Percentiles rank a stretch among this genome's conserved stretches.
Conservation (phyloP, 2,888 invertebrate species). For the Drosophila birchii region DNA sequence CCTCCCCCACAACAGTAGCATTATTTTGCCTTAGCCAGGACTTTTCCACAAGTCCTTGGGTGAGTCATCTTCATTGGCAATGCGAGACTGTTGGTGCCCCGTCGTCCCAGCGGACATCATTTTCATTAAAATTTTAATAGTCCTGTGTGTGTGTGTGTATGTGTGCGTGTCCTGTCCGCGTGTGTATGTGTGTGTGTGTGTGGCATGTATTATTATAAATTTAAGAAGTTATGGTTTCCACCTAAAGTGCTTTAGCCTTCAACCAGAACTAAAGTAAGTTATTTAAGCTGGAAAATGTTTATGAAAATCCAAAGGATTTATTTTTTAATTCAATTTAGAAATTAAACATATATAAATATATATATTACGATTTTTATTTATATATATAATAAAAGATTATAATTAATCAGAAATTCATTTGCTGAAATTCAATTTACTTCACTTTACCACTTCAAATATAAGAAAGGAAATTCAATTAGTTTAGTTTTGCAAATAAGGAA, state of each 20-base stretch:
- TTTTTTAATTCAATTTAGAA: background rate
- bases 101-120: constrained; percentile 66
- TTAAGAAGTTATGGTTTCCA: constrained; percentile 41
- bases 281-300: background rate
- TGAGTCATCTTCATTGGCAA: constrained; percentile 64
- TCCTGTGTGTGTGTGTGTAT: constrained; percentile 17
- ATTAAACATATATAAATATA: background rate
- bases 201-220: constrained; percentile 55
- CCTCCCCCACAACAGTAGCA: background rate
- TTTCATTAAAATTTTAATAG: constrained; percentile 79
- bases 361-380: background rate
- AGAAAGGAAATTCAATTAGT: constrained; percentile 6
- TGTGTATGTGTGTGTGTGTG: constrained; percentile 1
- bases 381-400: too few relatives aligned
- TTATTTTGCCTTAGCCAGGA: constrained; percentile 33
- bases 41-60: constrained; percentile 18
- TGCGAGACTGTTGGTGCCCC: constrained; percentile 48
- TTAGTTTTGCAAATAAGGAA: constrained; percentile 5
- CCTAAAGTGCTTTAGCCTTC: constrained; percentile 22
- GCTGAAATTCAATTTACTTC: background rate
- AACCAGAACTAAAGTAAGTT: background rate
- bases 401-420: background rate
- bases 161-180: constrained; percentile 11
- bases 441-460: background rate
- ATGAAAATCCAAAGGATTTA: background rate